Conservation (phyloP, 2,888 invertebrate species). For the Microctonus aethiopoides region DNA sequence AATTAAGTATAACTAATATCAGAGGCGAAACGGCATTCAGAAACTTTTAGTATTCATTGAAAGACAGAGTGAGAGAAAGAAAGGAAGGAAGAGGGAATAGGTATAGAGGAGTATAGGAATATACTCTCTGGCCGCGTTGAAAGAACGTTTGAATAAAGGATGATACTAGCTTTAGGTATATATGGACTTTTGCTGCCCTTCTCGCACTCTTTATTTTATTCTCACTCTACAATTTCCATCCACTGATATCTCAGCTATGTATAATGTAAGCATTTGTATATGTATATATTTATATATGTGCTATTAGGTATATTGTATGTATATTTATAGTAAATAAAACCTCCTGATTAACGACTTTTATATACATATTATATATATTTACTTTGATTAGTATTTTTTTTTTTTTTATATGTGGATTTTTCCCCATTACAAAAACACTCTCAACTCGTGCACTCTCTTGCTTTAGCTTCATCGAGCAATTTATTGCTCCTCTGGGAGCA, state of each 20-base stretch:
- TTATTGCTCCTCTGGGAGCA: constrained; percentile 20
- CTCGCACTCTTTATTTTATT: constrained; percentile 3
- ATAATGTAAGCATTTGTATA: background rate
- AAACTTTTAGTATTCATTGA: constrained; percentile 64
- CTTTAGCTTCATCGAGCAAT: background rate
- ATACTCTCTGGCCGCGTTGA: constrained; percentile 42
- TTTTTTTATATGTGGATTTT: background rate
- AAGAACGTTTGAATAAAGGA: constrained; percentile 54
- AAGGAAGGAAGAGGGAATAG: constrained; percentile 15
- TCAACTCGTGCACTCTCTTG: background rate
- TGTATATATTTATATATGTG: background rate
- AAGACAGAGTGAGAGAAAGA: constrained; percentile 49
- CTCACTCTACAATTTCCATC: background rate
- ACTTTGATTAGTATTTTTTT: background rate
- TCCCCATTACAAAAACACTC: background rate
- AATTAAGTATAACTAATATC: constrained; percentile 66
- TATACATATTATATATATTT: background rate
- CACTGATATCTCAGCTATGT: constrained; percentile 3
- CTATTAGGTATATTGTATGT: background rate
- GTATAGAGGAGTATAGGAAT: constrained; percentile 31
- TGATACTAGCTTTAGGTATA: constrained; percentile 50
- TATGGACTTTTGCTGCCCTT: constrained; percentile 45
- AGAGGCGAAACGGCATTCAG: constrained; percentile 56
- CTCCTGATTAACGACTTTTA: background rate
- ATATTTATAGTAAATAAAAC: background rate